phyloP scores from a whole-genome alignment of 2,113 vertebrate genomes.

The Saguinus imperator region DNA sequence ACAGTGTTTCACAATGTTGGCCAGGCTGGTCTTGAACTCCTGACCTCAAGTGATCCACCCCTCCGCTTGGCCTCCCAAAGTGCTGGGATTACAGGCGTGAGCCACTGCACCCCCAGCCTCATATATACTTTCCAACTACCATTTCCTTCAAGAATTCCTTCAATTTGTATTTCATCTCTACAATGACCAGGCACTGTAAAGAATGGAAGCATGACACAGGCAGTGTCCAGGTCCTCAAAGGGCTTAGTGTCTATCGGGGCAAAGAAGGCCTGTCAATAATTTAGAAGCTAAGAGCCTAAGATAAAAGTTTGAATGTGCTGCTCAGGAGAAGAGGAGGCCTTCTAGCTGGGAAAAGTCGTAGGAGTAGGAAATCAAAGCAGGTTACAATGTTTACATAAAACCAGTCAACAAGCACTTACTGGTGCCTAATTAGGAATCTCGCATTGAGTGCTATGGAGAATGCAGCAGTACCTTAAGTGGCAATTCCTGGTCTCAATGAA shows the following conservation, averaged over 20 bases:
- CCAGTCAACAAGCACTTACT: neutral
- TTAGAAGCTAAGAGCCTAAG: neutral
- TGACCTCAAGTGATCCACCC: too few relatives aligned
- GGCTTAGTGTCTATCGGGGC: neutral
- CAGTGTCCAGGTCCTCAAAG: neutral
- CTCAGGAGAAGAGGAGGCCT: neutral
- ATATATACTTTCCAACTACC: neutral
- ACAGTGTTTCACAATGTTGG: too few relatives aligned
- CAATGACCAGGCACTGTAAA: neutral
- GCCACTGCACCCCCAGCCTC: neutral
- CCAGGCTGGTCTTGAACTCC: too few relatives aligned
- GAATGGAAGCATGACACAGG: neutral
- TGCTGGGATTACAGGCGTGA: too few relatives aligned
- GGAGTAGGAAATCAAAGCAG: neutral
- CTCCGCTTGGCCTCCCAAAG: too few relatives aligned
- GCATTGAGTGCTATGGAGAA: neutral
- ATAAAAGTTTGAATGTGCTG: neutral
- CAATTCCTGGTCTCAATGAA: neutral
- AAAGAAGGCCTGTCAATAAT: neutral
- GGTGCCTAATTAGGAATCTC: constrained; percentile 31
- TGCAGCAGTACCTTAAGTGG: neutral
- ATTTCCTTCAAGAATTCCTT: neutral
- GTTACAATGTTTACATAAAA: neutral
- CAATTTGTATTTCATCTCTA: neutral
- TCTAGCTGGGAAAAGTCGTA: neutral